These are phyloP conservation scores for Drosophila rellima DNA, from an alignment of 2,888 invertebrate species.

Conservation along the genomic window DNA sequence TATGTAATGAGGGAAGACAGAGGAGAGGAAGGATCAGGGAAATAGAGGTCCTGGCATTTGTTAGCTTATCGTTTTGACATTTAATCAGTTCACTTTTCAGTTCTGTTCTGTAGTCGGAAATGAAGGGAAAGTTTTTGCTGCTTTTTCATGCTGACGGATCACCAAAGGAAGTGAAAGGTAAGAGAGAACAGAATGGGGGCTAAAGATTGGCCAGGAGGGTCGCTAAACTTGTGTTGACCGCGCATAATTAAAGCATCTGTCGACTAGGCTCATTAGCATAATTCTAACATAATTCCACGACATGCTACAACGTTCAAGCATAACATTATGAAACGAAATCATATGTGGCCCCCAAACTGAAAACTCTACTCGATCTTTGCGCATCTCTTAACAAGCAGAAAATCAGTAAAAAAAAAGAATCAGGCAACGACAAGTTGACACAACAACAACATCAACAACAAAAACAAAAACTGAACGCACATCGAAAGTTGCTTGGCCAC, in stretches of 20 bases:
- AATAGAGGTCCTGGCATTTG: slow-evolving; percentile 18
- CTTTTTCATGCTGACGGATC: slow-evolving; percentile 11
- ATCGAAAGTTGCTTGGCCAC: slow-evolving; percentile 74
- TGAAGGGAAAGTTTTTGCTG: slow-evolving; percentile 19
- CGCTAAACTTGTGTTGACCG: slow-evolving; percentile 48
- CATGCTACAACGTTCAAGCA: slow-evolving; percentile 52
- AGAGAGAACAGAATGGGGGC: too few species aligned
- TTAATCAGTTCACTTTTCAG: slow-evolving; percentile 61
- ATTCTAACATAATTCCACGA: slow-evolving; percentile 72
- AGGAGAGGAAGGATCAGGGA: neutral
- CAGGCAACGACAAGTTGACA: slow-evolving; percentile 29
- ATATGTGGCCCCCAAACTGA: slow-evolving; percentile 37
- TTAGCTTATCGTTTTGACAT: slow-evolving; percentile 64
- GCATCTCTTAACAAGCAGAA: slow-evolving; percentile 52
- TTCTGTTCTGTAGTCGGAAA: slow-evolving; percentile 18
- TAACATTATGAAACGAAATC: slow-evolving; percentile 58
- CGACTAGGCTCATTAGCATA: slow-evolving; percentile 70
- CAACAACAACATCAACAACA: neutral
- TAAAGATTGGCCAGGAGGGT: neutral
- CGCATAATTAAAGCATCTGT: slow-evolving; percentile 64
- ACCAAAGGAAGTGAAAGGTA: neutral
- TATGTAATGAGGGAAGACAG: neutral
- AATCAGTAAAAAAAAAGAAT: slow-evolving; percentile 20
- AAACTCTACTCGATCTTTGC: slow-evolving; percentile 21
- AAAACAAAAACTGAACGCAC: slow-evolving; percentile 49